Conservation (phyloP, 2,113 vertebrate genomes). For the Rhinogobius similis region DNA sequence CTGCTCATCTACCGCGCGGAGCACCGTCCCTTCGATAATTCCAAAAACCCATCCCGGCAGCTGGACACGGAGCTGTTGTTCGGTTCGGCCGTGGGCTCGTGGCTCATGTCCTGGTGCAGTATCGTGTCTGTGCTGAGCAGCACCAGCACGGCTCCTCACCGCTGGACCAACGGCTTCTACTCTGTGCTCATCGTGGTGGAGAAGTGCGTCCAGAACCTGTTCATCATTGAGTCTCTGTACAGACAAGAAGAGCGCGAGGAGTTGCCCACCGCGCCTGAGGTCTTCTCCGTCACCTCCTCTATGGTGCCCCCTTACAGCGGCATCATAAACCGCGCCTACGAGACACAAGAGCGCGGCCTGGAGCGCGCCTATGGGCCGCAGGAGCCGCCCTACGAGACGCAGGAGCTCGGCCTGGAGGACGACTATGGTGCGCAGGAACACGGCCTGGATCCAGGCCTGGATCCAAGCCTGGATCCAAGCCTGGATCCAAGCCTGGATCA, state of each 20-base stretch:
- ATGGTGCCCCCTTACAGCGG: conserved; percentile 72
- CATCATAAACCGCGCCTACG: conserved; percentile 75
- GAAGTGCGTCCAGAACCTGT: conserved; percentile 95
- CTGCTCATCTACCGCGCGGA: conserved; percentile 85
- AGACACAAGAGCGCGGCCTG: conserved; percentile 43
- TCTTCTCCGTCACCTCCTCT: conserved; percentile 81
- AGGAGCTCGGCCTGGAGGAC: conserved; percentile 18
- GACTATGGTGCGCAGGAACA: too few relatives aligned
- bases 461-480: too few relatives aligned
- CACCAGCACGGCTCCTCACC: conserved; percentile 72
- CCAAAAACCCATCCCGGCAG: conserved; percentile 88
- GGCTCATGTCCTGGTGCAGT: conserved; percentile 97
- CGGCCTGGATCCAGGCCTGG: too few relatives aligned
- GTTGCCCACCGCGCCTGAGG: conserved; percentile 66
- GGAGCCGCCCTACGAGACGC: conserved; percentile 54
- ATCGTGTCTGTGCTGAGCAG: conserved; percentile 84
- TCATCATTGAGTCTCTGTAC: conserved; percentile 91
- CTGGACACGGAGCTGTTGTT: conserved; percentile 89
- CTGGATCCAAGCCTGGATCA: conserved; percentile 5
- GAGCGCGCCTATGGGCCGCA: too few relatives aligned
- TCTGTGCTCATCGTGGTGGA: conserved; percentile 87
- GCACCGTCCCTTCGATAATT: conserved; percentile 80
- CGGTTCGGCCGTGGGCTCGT: conserved; percentile 89
- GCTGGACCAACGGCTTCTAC: conserved; percentile 90
- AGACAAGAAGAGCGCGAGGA: conserved; percentile 70